Evolutionary conservation across 2,113 vertebrate genomes (phyloP), one percentile per base, ranked within the genome.

Genomic region (Centropus bengalensis): DNA sequence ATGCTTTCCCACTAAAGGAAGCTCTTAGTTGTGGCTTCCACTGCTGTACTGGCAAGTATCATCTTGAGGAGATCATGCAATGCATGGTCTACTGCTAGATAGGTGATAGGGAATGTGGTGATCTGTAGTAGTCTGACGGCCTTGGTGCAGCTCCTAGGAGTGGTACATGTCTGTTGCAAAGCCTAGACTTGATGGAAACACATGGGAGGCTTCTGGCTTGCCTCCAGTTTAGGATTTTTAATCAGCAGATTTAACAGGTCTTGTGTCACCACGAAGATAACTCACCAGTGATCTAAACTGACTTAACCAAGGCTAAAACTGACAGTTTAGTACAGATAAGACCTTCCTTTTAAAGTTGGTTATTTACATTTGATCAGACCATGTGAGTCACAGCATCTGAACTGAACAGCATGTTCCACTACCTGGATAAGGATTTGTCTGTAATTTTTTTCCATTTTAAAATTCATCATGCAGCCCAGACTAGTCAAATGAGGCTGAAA

Each of bases 361-460:
- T 87, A 69, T 94, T 94, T 91, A 69, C 38, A 33, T 21, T 76
- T 66, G 42, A 59, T 54, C 36, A 73, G 51, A 24, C 49, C 62
- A 16, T 66, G 42, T 62, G 83, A 83, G 45, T 92, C 73, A 82
- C 59, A 71, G 54, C 3, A 3, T 42, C 68, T 81, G 54, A 68
- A 70, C 87, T 38, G 23, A 94, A 51, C 62, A 62, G 54, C 24
- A 59, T n/a, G 12, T 79, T 94, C 36, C 13, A 40, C 19, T 49
- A 30, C 28, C 15, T 69, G 28, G 18, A 22, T 69, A 69, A 87
- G 42, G 26, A 45, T 80, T 87, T 88, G 14, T 45, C 56, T 62
- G 30, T 56, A 16, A 36, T 24, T 82, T 93, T 88, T 82, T 76
- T 19, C 24, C 12, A 11, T 38, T 92, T 89, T 85, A 33, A 77